Percentiles rank a stretch among this genome's conserved stretches.
Evolutionary conservation across 1,140 invertebrate species (phyloP).

Genomic region (Drosophila ercepeae): DNA sequence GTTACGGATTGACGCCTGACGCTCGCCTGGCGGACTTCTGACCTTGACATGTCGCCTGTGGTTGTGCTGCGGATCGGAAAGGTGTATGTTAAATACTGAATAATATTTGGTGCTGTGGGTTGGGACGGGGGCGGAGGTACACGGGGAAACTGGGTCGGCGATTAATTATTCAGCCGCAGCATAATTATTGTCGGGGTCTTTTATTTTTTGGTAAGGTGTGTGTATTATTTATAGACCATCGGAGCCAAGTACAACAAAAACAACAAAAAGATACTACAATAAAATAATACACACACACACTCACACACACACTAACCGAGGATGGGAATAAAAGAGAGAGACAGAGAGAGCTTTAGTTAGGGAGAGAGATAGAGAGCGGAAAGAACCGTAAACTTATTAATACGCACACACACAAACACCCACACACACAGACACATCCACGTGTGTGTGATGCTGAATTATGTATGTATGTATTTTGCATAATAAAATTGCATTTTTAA

Average conservation of each 20-base stretch:
- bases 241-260: conserved; percentile 6
- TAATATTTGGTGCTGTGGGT: background rate
- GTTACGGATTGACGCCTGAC: conserved; percentile 33
- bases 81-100: conserved; percentile 1
- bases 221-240: conserved; percentile 44
- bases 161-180: conserved; percentile 49
- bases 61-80: background rate
- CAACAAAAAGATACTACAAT: conserved; percentile 28
- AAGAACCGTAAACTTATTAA: conserved; percentile 39
- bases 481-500: background rate
- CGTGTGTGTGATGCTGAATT: conserved; percentile 24
- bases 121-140: background rate
- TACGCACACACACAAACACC: conserved; percentile 22
- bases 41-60: conserved; percentile 59
- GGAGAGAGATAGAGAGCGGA: conserved; percentile 1
- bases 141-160: conserved; percentile 29
- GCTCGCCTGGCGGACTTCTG: conserved; percentile 44
- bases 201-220: conserved; percentile 10
- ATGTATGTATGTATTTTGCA: conserved; percentile 10
- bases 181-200: conserved; percentile 37
- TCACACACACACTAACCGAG: conserved; percentile 6
- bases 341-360: background rate
- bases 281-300: conserved; percentile 30
- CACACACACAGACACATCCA: background rate
- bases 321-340: background rate